Evolutionary conservation across 2,113 vertebrate species (phyloP), one percentile per base, ranked within the genome.

Genomic region (Tympanuchus pallidicinctus): DNA sequence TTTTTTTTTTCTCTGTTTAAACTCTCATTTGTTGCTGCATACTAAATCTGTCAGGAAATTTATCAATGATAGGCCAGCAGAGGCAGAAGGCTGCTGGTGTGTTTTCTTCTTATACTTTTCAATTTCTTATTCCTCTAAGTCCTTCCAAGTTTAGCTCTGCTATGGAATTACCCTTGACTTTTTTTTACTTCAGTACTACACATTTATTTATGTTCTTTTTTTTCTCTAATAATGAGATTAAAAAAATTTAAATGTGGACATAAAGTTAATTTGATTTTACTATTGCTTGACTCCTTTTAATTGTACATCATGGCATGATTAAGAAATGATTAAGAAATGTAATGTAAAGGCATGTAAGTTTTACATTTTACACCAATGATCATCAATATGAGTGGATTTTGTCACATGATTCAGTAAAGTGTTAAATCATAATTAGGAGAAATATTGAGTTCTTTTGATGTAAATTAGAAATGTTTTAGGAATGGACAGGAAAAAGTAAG

Each of bases 11-110:
- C 97, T 97, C 97, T 81, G 78, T 82, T 95, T 97, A 61, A 74
- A 84, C 92, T 94, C 61, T 59, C 82, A 96, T 96, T 97, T 98
- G 95, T 97, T 96, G 96, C 86, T 89, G 84, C 81, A 82, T 91
- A 96, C 97, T 98, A 98, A 98, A 97, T 97, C 95, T 98, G 95
- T 94, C 76, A 94, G 42, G 67, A 94, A 95, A 98, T 98, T 97
- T 98, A 98, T 98, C 98, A 98, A 96, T 97, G 94, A 96, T 94
- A 85, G 82, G 85, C 56, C 84, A 57, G 50, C 45, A 79, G 38
- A 95, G 50, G 75, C 60, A 94, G 80, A 96, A 71, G 75, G 92
- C 87, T 96, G 86, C 76, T 92, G 85, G 86, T 75, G 36, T 65
- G 14, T 92, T 97, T 69, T 63, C 66, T 90, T 78, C 74, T 89